Evolutionary conservation across 1,140 invertebrate species (phyloP), one percentile per base, ranked within the genome.

Genomic region (Amyelois transitella): DNA sequence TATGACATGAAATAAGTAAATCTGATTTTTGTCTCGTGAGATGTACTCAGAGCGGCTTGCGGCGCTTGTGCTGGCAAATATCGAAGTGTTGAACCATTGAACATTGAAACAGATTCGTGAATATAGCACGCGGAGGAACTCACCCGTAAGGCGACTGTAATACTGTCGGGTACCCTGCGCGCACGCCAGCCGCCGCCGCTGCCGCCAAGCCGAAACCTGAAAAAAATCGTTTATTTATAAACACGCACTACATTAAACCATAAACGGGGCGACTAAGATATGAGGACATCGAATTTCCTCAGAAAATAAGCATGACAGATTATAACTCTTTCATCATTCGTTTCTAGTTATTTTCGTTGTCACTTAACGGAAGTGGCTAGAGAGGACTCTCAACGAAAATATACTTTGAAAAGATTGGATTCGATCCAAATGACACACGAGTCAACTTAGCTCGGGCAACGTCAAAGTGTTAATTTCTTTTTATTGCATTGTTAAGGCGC

Each of bases 131-230:
- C 20, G 22, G 7, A 43, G 24, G 32, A 70, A 93, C 93, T 94
- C 84, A 94, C 93, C 93, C 93, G 76, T 94, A 94, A 72, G 93
- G 93, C 54, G 92, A 89, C 18, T 91, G 93, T 66, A 94, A 79
- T 28, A 94, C 91, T 25, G 93, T 89, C 18, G 90, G 93, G 72
- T 94, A 94, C 51, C 93, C 93, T 57, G 93, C 88, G 53, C 92
- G 89, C 59, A 93, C 91, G 22, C 92, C 92, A 53, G 85, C 82
- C 5, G 90, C 85, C 50, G 83, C 80, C 6, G 80, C 83, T 8
- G 84, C 84, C 4, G 84, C 81, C 51, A 87, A 45, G 0, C 81
- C 81, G 49, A 87, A 87, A 20, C 84, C 84, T 85, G 81, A 75
- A 81, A 75, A 65, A 57, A 19, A 53, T 44, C 28, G 54, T 49